Base-by-base conservation (phyloP, 2,888 invertebrate genomes). In the Platycheirus albimanus region DNA sequence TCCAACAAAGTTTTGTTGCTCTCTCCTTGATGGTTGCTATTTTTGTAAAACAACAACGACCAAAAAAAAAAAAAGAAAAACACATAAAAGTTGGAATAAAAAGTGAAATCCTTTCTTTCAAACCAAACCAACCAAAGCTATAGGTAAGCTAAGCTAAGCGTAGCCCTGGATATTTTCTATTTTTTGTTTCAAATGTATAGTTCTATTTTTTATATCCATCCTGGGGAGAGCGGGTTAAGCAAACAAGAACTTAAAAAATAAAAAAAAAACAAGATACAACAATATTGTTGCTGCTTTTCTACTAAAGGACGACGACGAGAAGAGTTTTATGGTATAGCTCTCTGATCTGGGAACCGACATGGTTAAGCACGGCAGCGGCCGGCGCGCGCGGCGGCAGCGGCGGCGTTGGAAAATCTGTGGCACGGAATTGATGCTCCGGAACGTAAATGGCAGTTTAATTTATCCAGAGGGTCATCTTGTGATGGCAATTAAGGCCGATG, bases 401-500 rank as follows among this genome's bases (percentile, higher is more conserved):
- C n/a, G n/a, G n/a, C n/a, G n/a, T n/a, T 61, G 58, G 38, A 61
- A 71, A 78, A 74, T 78, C 67, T 67, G 72, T 83, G 74, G 67
- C 64, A 74, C 67, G 74, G 64, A 78, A 51, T 63, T 75, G 80
- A 80, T 76, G 70, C 72, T 77, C 41, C 17, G 78, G 78, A 78
- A 74, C 83, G 58, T 83, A 74, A 83, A 83, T 83, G 78, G 78
- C 78, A 83, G 83, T 83, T 83, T 78, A 78, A 83, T 83, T 81
- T 78, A 83, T 83, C 83, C 78, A 69, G 78, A 63, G 78, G 83
- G 83, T 83, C 83, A 83, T 83, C 83, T 78, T 74, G 78, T 69
- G 74, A 78, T 69, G 58, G 72, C 72, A 83, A 83, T 83, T 83
- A 83, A 83, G 78, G 83, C 72, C 72, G 77, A 36, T 69, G 78